phyloP scores from a whole-genome alignment of 2,113 vertebrate species.

The Nettapus auritus region DNA sequence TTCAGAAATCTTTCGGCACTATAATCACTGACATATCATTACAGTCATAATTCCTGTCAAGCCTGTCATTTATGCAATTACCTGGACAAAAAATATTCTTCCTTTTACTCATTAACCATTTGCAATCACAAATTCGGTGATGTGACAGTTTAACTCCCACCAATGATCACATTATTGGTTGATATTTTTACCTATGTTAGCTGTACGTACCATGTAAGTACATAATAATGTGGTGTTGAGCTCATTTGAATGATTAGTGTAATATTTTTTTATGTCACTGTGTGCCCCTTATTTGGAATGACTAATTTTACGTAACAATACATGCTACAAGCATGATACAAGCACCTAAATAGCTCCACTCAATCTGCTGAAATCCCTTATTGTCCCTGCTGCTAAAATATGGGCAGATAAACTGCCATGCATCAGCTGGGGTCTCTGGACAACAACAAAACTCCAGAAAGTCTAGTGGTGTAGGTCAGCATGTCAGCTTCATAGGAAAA shows the following conservation, averaged over 20 bases:
- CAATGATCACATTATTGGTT: not conserved
- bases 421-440: not conserved
- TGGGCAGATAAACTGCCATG: not conserved
- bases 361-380: not conserved
- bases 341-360: not conserved
- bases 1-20: not conserved
- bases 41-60: not conserved
- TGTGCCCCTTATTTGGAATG: not conserved
- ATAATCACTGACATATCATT: not conserved
- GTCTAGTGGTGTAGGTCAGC: not conserved
- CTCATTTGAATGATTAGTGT: not conserved
- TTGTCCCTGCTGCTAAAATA: not conserved
- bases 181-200: not conserved
- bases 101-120: not conserved
- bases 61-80: not conserved
- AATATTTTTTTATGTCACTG: not conserved
- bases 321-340: not conserved
- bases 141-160: not conserved
- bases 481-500: not conserved
- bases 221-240: not conserved
- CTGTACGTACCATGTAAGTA: not conserved
- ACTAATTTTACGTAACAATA: not conserved
- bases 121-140: not conserved
- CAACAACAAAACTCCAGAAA: not conserved
- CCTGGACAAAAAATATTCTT: not conserved